Evolutionary conservation across 1,140 invertebrate genomes (phyloP), one percentile per base, ranked within the genome.

Genomic region (Leptopilina boulardi): DNA sequence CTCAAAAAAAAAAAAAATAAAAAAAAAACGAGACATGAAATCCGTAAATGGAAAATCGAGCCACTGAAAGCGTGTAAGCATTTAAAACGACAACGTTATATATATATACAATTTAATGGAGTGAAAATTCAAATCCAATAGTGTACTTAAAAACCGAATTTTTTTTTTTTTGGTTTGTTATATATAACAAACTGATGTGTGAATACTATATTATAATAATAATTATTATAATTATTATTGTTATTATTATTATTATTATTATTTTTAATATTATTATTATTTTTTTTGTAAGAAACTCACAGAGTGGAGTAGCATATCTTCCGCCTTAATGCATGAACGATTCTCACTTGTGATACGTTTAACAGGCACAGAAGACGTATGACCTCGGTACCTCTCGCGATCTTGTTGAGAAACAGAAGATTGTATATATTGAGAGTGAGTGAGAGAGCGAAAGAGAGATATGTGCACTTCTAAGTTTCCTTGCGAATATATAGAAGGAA

Each of bases 221-320:
- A n/a, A n/a, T n/a, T n/a, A n/a, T n/a, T n/a, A n/a, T n/a, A n/a
- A n/a, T n/a, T n/a, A n/a, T n/a, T n/a, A n/a, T n/a, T n/a, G n/a
- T n/a, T n/a, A n/a, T n/a, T n/a, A n/a, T n/a, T n/a, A n/a, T n/a
- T n/a, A 38, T 38, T 3, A 38, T 38, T 38, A 38, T 3, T 38
- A 38, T 38, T 9, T 38, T n/a, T n/a, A n/a, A n/a, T n/a, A n/a
- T n/a, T n/a, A n/a, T n/a, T n/a, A n/a, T n/a, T n/a, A n/a, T n/a
- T n/a, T n/a, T n/a, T n/a, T n/a, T n/a, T n/a, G n/a, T n/a, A n/a
- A n/a, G 72, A 77, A 84, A 84, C 83, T 84, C 77, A 84, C 83
- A 70, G 81, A 75, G 79, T 79, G 82, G 75, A 86, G 74, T 73
- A 86, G 77, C 87, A 89, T 89, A 82, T 87, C 84, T 83, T 79